Percentiles rank a stretch among this genome's conserved stretches.
Conservation (phyloP, 2,888 invertebrate species). For the Meiosimyza platycephala region DNA sequence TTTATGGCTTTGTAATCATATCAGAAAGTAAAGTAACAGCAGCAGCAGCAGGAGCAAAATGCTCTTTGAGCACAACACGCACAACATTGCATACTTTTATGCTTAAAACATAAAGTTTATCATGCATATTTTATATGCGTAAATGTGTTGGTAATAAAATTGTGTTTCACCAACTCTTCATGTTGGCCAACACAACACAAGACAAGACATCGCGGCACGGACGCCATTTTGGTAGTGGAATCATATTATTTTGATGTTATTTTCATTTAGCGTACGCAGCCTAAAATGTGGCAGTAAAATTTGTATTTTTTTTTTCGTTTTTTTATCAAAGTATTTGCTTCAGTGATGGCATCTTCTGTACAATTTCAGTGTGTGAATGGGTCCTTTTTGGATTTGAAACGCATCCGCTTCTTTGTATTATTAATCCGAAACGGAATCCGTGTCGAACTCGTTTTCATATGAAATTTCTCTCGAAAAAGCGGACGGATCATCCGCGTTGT, state of each 20-base stretch:
- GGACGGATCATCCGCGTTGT: too few species aligned
- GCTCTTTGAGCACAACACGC: neutral
- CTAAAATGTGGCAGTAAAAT: constrained; percentile 20
- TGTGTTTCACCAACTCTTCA: constrained; percentile 22
- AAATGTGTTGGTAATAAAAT: constrained; percentile 58
- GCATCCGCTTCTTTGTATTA: too few species aligned
- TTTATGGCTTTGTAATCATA: constrained; percentile 58
- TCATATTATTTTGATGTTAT: too few species aligned
- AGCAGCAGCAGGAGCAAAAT: too few species aligned
- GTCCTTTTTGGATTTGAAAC: too few species aligned
- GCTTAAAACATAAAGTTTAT: constrained; percentile 54
- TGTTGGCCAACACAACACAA: neutral
- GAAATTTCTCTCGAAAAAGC: too few species aligned
- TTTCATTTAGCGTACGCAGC: neutral
- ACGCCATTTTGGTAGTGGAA: neutral
- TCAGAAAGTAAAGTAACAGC: constrained; percentile 41
- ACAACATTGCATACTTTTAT: constrained; percentile 36
- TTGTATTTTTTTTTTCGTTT: neutral
- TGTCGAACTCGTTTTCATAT: too few species aligned
- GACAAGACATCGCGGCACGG: neutral
- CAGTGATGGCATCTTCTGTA: too few species aligned
- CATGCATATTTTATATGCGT: constrained; percentile 61
- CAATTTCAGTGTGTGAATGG: too few species aligned
- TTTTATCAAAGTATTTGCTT: too few species aligned
- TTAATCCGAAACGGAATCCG: too few species aligned